Evolutionary conservation across 2,113 vertebrate genomes (phyloP).

Genomic region (Gambusia holbrooki): DNA sequence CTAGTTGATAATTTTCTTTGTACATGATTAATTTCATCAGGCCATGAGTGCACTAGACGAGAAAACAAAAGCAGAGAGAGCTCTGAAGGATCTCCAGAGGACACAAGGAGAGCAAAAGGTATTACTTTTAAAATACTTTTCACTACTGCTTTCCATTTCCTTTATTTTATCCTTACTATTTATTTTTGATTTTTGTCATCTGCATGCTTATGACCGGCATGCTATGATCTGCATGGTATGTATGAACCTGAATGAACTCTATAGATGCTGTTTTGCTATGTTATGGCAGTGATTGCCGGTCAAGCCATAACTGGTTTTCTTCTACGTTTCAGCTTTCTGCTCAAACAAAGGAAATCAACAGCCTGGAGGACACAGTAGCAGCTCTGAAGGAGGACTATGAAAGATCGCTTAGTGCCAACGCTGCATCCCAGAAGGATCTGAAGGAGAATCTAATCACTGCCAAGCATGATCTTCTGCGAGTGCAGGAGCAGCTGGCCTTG

Average conservation of each 20-base stretch:
- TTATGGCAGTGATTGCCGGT: neutral
- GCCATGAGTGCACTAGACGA: constrained; percentile 89
- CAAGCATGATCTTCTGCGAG: constrained; percentile 90
- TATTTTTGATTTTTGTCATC: neutral
- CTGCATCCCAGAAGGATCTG: constrained; percentile 87
- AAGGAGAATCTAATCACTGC: constrained; percentile 88
- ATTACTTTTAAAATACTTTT: neutral
- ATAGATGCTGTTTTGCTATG: neutral
- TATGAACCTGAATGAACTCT: constrained; percentile 30
- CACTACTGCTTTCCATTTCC: neutral
- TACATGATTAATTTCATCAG: constrained; percentile 63
- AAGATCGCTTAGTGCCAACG: constrained; percentile 83
- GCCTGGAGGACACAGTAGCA: constrained; percentile 88
- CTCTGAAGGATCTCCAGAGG: constrained; percentile 86
- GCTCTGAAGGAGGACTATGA: constrained; percentile 89
- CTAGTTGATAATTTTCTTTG: neutral
- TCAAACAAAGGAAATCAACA: constrained; percentile 82
- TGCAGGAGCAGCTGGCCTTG: constrained; percentile 89
- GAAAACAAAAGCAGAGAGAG: constrained; percentile 85
- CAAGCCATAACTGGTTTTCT: neutral
- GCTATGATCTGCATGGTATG: constrained; percentile 64
- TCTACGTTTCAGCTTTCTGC: constrained; percentile 49
- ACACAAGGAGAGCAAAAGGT: constrained; percentile 87
- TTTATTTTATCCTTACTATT: neutral
- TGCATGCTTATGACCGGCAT: constrained; percentile 38